phyloP scores from a whole-genome alignment of 1,140 invertebrate genomes.

The Anastatus disparis region DNA sequence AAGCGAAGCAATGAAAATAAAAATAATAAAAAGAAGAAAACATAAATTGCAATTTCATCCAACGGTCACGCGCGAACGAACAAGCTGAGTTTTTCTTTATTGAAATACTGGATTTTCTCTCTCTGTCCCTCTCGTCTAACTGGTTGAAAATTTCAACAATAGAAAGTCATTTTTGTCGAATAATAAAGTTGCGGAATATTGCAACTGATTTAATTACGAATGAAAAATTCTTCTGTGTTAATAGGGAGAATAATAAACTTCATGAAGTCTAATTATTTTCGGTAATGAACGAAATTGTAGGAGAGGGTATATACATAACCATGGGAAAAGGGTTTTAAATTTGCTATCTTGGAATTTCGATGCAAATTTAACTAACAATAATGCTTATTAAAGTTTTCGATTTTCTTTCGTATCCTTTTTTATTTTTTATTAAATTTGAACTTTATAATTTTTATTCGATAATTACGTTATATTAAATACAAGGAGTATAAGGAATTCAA shows the following conservation, averaged over 20 bases:
- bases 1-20: constrained; percentile 9
- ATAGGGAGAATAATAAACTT: too few species aligned
- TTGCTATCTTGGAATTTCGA: too few species aligned
- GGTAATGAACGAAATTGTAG: background rate
- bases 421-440: too few species aligned
- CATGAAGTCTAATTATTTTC: background rate
- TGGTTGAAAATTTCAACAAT: background rate
- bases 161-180: background rate
- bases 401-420: too few species aligned
- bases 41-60: constrained; percentile 8
- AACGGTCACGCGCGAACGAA: background rate
- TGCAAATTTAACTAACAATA: too few species aligned
- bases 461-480: too few species aligned
- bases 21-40: too few species aligned
- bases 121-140: background rate
- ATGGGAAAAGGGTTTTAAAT: background rate
- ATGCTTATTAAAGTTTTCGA: too few species aligned
- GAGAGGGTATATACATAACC: background rate
- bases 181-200: background rate
- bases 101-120: too few species aligned
- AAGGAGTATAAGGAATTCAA: too few species aligned
- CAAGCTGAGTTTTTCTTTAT: constrained; percentile 8
- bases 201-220: background rate
- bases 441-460: too few species aligned
- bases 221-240: background rate